Evolutionary conservation across 2,888 invertebrate genomes (phyloP), one percentile per base, ranked within the genome.

Genomic region (Caenorhabditis macrosperma): DNA sequence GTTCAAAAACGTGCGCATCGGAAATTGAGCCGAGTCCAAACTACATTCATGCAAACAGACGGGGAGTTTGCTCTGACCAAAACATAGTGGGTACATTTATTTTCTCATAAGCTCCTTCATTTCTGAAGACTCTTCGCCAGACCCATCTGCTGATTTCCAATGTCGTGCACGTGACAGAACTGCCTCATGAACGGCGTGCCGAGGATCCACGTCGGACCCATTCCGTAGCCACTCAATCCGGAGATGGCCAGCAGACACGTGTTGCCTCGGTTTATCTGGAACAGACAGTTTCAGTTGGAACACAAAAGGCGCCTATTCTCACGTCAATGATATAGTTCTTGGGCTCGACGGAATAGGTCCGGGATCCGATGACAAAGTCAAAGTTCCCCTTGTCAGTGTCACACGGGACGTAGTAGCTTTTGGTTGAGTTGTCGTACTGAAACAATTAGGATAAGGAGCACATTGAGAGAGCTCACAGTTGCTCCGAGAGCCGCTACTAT

Each of bases 81-180:
- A n/a, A n/a, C n/a, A n/a, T n/a, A n/a, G n/a, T n/a, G n/a, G n/a
- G n/a, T n/a, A n/a, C n/a, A n/a, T n/a, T n/a, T n/a, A n/a, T n/a
- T n/a, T n/a, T n/a, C n/a, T n/a, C n/a, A n/a, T n/a, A n/a, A n/a
- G n/a, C 38, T 38, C 38, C 38, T 9, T 38, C 38, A 55, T 50
- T 68, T 57, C 48, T 69, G 68, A 15, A 38, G 26, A 48, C 82
- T 67, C 24, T 20, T 30, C 12, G 84, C 78, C 35, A 87, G 78
- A 1, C 87, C 84, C 67, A 86, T 82, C 17, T 64, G 75, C 57
- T 83, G 72, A 48, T 83, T 59, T 66, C 83, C 85, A 61, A 86
- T 83, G 55, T 87, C 85, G 71, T 85, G 85, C 78, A 84, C 54
- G 24, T 84, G 66, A 76, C 86, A 87, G 79, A 72, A 86, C 41